phyloP scores from a whole-genome alignment of 2,113 vertebrate genomes.

The Phrynosoma blainvillii region DNA sequence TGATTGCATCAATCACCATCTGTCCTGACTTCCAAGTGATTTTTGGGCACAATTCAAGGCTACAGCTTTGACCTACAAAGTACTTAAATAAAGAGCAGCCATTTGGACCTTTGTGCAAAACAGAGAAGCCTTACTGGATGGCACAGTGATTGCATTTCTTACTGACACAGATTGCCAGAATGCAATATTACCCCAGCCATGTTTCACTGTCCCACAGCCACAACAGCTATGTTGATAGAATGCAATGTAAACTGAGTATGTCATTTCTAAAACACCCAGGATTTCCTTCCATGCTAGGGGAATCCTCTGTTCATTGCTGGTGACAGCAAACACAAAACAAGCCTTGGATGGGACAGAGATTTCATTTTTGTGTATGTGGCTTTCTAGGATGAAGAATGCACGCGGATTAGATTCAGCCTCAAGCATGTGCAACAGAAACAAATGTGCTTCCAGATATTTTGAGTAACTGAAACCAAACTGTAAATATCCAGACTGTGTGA shows the following conservation, averaged over 20 bases:
- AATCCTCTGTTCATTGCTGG: constrained; percentile 13
- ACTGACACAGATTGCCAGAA: constrained; percentile 35
- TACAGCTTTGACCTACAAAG: not conserved
- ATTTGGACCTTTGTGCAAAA: constrained; percentile 32
- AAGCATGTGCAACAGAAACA: not conserved
- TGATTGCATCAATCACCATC: not conserved
- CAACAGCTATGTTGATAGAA: constrained; percentile 38
- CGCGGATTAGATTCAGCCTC: not conserved
- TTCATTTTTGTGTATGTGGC: not conserved
- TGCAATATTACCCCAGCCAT: constrained; percentile 36
- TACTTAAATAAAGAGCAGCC: constrained; percentile 5
- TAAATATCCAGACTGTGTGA: not conserved
- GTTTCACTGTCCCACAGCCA: constrained; percentile 31
- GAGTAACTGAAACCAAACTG: not conserved
- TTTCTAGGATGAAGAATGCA: not conserved
- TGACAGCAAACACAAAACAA: constrained; percentile 4
- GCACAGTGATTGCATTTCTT: constrained; percentile 30
- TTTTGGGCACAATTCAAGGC: constrained; percentile 1
- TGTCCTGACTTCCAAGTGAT: not conserved
- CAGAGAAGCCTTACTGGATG: constrained; percentile 10
- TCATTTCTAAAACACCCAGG: constrained; percentile 32
- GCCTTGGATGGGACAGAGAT: not conserved
- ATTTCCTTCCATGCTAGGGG: constrained; percentile 34
- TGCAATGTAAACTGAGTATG: constrained; percentile 41
- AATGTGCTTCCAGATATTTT: not conserved